These are phyloP conservation scores for Nemopilema nomurai DNA, from an alignment of 30 jellyfish, hydroid and myxozoan species.

Conservation along the genomic window DNA sequence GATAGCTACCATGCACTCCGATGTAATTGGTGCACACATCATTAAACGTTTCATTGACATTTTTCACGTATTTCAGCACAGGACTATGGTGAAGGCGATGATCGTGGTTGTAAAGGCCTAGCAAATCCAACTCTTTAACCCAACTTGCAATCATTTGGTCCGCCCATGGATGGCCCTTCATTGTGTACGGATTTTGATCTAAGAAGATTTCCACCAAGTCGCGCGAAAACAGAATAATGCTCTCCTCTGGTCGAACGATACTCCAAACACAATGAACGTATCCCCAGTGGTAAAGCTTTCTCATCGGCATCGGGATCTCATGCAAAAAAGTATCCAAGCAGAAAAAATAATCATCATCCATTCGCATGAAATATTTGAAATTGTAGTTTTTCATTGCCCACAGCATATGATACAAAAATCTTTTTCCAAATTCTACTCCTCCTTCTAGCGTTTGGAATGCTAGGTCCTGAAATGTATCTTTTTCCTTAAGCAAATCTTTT, in stretches of 20 bases:
- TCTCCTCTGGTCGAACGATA: constrained; percentile 76
- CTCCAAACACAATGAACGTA: constrained; percentile 54
- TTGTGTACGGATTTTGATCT: constrained; percentile 52
- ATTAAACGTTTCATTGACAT: constrained; percentile 10
- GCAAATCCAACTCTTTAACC: constrained; percentile 39
- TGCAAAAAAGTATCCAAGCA: constrained; percentile 57
- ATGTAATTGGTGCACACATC: constrained; percentile 53
- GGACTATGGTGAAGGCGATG: constrained; percentile 79
- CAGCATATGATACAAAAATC: constrained; percentile 83
- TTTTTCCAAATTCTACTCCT: constrained; percentile 85
- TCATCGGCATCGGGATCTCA: constrained; percentile 55
- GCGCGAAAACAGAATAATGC: constrained; percentile 53
- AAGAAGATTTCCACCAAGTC: constrained; percentile 61
- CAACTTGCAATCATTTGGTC: constrained; percentile 74
- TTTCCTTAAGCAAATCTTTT: constrained; percentile 33
- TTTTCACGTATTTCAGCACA: constrained; percentile 29
- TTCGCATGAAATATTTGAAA: constrained; percentile 77
- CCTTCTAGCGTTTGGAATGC: constrained; percentile 70
- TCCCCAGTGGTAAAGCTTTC: constrained; percentile 54
- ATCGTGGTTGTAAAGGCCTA: constrained; percentile 59
- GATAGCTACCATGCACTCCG: constrained; percentile 88
- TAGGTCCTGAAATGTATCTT: constrained; percentile 48
- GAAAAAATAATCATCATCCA: constrained; percentile 87
- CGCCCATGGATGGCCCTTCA: constrained; percentile 76
- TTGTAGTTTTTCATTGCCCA: constrained; percentile 83